Percentiles rank a stretch among this genome's conserved stretches.
Evolutionary conservation across 2,888 invertebrate species (phyloP).

Genomic region (Plebejus anna): DNA sequence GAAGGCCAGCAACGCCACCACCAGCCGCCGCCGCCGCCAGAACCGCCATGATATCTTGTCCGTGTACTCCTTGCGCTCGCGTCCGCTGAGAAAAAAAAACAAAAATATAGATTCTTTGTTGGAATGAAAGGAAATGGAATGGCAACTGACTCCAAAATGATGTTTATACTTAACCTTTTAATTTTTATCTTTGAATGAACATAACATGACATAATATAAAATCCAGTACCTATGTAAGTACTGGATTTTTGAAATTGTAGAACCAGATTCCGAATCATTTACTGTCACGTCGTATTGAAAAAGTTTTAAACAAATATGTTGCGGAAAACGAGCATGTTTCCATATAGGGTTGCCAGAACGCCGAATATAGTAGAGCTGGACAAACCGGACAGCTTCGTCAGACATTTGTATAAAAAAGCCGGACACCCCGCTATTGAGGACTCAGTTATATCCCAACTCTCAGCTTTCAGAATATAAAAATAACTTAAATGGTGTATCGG

Average conservation of each 20-base stretch:
- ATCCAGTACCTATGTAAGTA: too few relatives aligned
- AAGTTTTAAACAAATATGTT: not conserved
- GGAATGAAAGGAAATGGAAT: too few relatives aligned
- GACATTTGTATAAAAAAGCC: not conserved
- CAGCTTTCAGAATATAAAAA: too few relatives aligned
- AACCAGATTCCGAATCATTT: not conserved
- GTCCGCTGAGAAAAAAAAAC: slow-evolving; percentile 45
- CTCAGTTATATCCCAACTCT: too few relatives aligned
- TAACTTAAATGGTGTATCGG: too few relatives aligned
- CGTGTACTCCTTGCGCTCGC: slow-evolving; percentile 53
- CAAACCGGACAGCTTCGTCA: not conserved
- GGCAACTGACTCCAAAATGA: too few relatives aligned
- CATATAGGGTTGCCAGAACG: not conserved
- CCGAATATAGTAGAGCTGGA: not conserved
- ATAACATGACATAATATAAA: too few relatives aligned
- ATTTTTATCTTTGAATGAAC: too few relatives aligned
- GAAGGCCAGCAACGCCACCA: slow-evolving; percentile 88
- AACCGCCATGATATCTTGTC: slow-evolving; percentile 81
- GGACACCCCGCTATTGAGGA: not conserved
- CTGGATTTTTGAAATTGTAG: not conserved
- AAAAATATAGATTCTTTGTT: not conserved
- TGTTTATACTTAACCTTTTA: too few relatives aligned
- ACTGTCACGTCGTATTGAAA: not conserved
- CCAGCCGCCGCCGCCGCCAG: slow-evolving; percentile 86
- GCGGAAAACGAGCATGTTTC: not conserved